Evolutionary conservation across 2,797 vertebrate genomes (phyloP).

Genomic region (Coilia nasus): DNA sequence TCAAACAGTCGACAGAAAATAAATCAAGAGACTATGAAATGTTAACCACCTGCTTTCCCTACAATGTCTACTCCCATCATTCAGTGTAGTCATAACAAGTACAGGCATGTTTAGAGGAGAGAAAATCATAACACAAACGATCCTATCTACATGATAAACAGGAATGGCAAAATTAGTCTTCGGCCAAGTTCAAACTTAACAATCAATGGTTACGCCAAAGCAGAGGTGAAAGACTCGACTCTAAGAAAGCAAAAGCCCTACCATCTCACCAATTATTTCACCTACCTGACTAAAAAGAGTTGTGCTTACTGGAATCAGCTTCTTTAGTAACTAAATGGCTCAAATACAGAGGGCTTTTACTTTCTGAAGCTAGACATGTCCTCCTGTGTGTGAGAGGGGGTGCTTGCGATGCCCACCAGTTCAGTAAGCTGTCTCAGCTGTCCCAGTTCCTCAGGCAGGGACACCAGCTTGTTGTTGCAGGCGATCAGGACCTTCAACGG

Average conservation of each 20-base stretch:
- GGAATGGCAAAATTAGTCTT: not conserved
- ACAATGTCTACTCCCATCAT: not conserved
- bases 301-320: no score
- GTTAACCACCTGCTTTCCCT: no score
- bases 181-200: not conserved
- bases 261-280: no score
- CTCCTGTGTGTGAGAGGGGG: not conserved
- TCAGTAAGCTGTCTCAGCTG: slow-evolving; percentile 89
- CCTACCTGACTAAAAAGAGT: no score
- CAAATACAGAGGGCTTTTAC: no score
- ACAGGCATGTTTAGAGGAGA: not conserved
- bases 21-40: no score
- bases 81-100: not conserved
- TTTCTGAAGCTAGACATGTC: no score
- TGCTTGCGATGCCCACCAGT: slow-evolving; percentile 76
- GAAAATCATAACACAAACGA: not conserved
- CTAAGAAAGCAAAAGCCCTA: no score
- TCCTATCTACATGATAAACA: not conserved
- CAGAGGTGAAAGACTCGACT: no score
- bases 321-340: no score
- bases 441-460: slow-evolving; percentile 92
- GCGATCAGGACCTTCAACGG: slow-evolving; percentile 95
- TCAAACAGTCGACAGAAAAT: no score
- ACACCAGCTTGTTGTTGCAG: slow-evolving; percentile 95
- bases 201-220: no score